Evolutionary conservation across 2,113 vertebrate species (phyloP).

Genomic region (Micromys minutus): DNA sequence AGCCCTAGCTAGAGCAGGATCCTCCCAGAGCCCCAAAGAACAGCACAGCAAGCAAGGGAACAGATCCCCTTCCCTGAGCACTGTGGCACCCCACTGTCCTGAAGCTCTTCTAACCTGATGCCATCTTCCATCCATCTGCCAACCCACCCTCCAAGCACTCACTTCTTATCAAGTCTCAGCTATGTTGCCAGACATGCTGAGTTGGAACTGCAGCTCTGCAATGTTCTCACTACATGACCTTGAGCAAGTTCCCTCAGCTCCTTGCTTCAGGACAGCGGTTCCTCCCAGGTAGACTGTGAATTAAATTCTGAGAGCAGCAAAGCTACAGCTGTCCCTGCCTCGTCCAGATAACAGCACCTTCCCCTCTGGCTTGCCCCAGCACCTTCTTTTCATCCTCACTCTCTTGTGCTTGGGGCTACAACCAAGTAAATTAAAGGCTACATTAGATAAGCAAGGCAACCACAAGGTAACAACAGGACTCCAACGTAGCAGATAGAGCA

Average conservation of each 20-base stretch:
- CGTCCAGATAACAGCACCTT: neutral
- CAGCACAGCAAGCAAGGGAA: neutral
- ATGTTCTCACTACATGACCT: neutral
- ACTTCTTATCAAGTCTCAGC: neutral
- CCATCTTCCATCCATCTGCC: neutral
- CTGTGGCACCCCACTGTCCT: neutral
- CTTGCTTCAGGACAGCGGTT: neutral
- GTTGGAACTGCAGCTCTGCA: neutral
- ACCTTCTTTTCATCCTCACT: neutral
- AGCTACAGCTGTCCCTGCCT: neutral
- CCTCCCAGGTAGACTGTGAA: neutral
- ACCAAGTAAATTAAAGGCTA: neutral
- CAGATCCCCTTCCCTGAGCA: neutral
- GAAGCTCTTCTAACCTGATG: too few relatives aligned
- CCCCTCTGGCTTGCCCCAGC: neutral
- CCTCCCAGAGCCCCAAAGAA: neutral
- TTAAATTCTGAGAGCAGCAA: neutral
- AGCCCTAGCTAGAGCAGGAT: neutral
- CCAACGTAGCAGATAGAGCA: neutral
- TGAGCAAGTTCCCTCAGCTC: neutral
- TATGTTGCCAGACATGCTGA: neutral
- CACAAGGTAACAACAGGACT: neutral
- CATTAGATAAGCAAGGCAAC: neutral
- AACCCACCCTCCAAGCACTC: accelerated
- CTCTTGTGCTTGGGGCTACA: neutral